Percentiles rank a stretch among this genome's conserved stretches.
Evolutionary conservation across 2,113 vertebrate species (phyloP).

Genomic region (Anser cygnoides): DNA sequence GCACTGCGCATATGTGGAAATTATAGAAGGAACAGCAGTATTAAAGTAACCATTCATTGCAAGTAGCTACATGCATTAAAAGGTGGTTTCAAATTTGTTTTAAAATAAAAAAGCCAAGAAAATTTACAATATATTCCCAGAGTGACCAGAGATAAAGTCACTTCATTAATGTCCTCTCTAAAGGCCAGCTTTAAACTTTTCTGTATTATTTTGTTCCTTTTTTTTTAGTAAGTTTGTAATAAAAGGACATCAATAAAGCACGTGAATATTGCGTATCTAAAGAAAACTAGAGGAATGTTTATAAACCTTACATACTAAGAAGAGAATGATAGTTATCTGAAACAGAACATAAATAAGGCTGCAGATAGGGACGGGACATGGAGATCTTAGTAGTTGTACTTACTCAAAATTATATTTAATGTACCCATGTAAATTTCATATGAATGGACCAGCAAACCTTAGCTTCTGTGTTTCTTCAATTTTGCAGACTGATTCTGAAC

Average conservation of each 20-base stretch:
- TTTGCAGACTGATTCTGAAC: not conserved
- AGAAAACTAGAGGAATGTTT: not conserved
- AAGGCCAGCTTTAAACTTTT: not conserved
- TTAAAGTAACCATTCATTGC: not conserved
- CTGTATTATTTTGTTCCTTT: not conserved
- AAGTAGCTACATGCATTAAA: not conserved
- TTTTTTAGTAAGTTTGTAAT: not conserved
- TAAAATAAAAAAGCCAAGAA: not conserved
- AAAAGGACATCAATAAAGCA: not conserved
- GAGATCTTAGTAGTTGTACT: not conserved
- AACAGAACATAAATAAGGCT: not conserved
- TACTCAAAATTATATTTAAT: not conserved
- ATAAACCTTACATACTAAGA: not conserved
- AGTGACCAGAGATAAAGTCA: not conserved
- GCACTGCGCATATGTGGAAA: not conserved
- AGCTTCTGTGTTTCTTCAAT: rapidly evolving
- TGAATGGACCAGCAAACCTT: not conserved
- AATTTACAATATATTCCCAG: not conserved
- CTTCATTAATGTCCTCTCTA: not conserved
- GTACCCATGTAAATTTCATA: not conserved
- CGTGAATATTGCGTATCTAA: not conserved
- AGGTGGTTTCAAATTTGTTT: not conserved
- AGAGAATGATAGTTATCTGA: not conserved
- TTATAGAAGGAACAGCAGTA: not conserved
- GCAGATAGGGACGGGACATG: not conserved